Percentiles rank a stretch among this genome's conserved stretches.
Evolutionary conservation across 2,113 vertebrate genomes (phyloP).

Genomic region (Rhinichthys klamathensis): DNA sequence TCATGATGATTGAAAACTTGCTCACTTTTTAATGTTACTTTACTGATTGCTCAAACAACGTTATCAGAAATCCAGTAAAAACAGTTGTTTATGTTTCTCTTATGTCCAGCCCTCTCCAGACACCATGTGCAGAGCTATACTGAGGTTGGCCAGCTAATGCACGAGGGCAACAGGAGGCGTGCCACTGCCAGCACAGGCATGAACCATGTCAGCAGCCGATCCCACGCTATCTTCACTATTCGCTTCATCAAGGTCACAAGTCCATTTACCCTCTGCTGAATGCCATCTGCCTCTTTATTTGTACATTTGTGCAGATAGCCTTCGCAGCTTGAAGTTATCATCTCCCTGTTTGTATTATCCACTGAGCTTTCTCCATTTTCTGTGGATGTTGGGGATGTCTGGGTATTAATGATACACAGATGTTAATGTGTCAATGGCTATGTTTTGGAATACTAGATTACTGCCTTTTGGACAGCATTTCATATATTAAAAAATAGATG

Average conservation of each 20-base stretch:
- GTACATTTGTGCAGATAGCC: constrained; percentile 24
- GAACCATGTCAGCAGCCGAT: constrained; percentile 95
- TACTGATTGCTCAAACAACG: not conserved
- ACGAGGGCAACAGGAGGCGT: constrained; percentile 92
- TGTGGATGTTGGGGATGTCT: not conserved
- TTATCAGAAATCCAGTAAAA: not conserved
- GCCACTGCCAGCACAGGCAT: constrained; percentile 92
- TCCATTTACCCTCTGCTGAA: constrained; percentile 36
- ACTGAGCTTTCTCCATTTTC: not conserved
- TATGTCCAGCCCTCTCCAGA: constrained; percentile 88
- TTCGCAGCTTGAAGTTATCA: constrained; percentile 4
- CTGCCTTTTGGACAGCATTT: not conserved
- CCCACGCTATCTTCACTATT: constrained; percentile 97
- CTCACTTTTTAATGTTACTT: not conserved
- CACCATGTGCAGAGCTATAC: constrained; percentile 94
- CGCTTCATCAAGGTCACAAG: constrained; percentile 89
- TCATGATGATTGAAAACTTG: not conserved
- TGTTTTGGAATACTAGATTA: not conserved
- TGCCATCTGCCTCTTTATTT: constrained; percentile 35
- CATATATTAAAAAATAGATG: not conserved
- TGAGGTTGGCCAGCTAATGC: constrained; percentile 95
- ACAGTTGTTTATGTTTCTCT: not conserved
- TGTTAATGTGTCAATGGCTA: not conserved
- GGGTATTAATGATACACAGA: constrained; percentile 2
- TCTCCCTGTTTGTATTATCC: constrained; percentile 24